Evolutionary conservation across 2,888 invertebrate genomes (phyloP).

Genomic region (Philaethria dido): DNA sequence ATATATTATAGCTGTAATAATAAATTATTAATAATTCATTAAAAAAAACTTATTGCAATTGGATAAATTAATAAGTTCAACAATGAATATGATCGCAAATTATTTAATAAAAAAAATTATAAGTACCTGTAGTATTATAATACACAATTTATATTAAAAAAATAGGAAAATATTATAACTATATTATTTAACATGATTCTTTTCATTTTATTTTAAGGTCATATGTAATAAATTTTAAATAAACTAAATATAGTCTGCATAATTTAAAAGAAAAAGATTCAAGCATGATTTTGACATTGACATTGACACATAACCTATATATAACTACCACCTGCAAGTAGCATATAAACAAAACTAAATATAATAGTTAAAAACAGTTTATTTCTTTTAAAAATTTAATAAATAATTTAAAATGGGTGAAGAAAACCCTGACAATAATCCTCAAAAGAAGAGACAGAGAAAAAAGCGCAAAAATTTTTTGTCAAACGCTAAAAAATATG

Average conservation of each 20-base stretch:
- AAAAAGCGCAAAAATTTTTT: constrained; percentile 87
- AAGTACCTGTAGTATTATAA: too few species aligned
- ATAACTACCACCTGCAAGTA: not conserved
- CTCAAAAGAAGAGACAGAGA: constrained; percentile 74
- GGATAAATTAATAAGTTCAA: too few species aligned
- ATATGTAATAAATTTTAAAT: too few species aligned
- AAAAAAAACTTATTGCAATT: too few species aligned
- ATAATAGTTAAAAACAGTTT: not conserved
- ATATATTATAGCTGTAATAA: too few species aligned
- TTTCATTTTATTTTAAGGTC: too few species aligned
- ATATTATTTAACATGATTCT: too few species aligned
- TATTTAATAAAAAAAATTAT: too few species aligned
- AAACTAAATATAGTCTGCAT: not conserved
- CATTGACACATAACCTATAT: constrained; percentile 21
- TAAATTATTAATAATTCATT: too few species aligned
- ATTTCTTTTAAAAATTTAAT: constrained; percentile 25
- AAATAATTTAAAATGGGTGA: constrained; percentile 59
- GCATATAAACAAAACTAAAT: constrained; percentile 11
- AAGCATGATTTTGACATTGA: constrained; percentile 29
- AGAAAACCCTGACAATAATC: constrained; percentile 53
- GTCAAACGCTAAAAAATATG: constrained; percentile 90
- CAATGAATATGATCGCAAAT: too few species aligned
- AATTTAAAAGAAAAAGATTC: constrained; percentile 1
- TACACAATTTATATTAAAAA: too few species aligned
- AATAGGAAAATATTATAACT: too few species aligned